These are phyloP conservation scores for Olivierus martensii DNA, from an alignment of 1,140 invertebrate genomes.

Conservation along the genomic window DNA sequence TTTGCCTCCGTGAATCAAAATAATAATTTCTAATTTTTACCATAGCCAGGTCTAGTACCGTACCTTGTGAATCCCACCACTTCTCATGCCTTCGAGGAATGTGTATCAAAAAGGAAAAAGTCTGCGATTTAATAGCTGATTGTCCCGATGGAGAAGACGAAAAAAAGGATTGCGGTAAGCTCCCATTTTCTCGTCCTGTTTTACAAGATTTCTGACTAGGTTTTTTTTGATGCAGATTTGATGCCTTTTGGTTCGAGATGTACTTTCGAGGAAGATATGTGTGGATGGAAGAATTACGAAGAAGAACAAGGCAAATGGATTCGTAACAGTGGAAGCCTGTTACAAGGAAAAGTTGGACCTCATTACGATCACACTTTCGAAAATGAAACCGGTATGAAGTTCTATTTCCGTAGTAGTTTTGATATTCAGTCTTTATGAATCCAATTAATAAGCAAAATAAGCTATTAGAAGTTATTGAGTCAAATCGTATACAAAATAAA, in stretches of 20 bases:
- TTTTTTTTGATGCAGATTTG: constrained; percentile 38
- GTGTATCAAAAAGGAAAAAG: constrained; percentile 55
- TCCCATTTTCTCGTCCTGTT: background rate
- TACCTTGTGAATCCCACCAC: constrained; percentile 29
- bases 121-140: constrained; percentile 63
- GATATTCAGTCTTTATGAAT: background rate
- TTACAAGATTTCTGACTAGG: too few species aligned
- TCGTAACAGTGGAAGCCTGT: constrained; percentile 50
- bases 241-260: constrained; percentile 50
- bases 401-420: background rate
- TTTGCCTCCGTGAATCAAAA: too few species aligned
- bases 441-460: too few species aligned
- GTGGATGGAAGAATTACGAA: constrained; percentile 49
- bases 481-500: too few species aligned
- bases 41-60: too few species aligned
- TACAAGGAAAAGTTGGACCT: constrained; percentile 54
- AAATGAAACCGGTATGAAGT: constrained; percentile 38
- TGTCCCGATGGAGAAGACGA: constrained; percentile 67
- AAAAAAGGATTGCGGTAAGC: constrained; percentile 28
- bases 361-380: constrained; percentile 53
- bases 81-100: constrained; percentile 37
- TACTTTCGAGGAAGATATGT: constrained; percentile 56
- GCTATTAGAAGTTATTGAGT: too few species aligned
- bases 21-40: too few species aligned
- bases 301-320: constrained; percentile 47